phyloP scores from a whole-genome alignment of 2,113 vertebrate genomes.

The Chionomys nivalis region DNA sequence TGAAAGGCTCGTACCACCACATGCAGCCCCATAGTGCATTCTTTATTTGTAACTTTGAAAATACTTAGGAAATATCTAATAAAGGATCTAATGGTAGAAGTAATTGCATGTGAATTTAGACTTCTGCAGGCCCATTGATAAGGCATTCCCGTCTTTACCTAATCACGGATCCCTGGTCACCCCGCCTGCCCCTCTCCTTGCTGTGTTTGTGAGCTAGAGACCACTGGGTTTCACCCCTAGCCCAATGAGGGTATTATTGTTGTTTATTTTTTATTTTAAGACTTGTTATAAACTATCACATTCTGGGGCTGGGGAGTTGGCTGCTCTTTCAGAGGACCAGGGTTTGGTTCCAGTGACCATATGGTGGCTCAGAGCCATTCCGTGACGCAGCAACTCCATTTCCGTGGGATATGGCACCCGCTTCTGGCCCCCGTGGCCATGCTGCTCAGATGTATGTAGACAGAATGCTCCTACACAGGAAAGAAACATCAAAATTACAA shows the following conservation, averaged over 20 bases:
- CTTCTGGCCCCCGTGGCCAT: background rate
- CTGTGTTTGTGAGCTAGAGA: background rate
- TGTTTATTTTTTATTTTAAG: background rate
- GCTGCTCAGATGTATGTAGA: background rate
- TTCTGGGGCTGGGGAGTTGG: too few species aligned
- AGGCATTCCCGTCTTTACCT: background rate
- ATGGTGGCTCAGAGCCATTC: background rate
- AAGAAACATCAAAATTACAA: background rate
- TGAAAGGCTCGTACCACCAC: background rate
- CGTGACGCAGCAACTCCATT: background rate
- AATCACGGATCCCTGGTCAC: background rate
- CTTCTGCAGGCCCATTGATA: background rate
- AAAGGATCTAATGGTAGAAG: background rate
- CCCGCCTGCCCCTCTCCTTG: background rate
- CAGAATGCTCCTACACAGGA: background rate
- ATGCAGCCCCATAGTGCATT: background rate
- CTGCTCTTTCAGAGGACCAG: background rate
- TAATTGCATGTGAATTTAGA: background rate
- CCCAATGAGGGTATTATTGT: background rate
- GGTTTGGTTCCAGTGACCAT: background rate
- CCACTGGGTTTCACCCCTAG: background rate
- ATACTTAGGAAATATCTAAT: conserved; percentile 11
- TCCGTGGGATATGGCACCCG: background rate
- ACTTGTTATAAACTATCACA: conserved; percentile 25
- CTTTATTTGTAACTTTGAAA: background rate